A percentile compares a stretch with the other conserved stretches of the same genome.
Conservation (phyloP, 2,797 vertebrate species). For the Bradypodion pumilum region DNA sequence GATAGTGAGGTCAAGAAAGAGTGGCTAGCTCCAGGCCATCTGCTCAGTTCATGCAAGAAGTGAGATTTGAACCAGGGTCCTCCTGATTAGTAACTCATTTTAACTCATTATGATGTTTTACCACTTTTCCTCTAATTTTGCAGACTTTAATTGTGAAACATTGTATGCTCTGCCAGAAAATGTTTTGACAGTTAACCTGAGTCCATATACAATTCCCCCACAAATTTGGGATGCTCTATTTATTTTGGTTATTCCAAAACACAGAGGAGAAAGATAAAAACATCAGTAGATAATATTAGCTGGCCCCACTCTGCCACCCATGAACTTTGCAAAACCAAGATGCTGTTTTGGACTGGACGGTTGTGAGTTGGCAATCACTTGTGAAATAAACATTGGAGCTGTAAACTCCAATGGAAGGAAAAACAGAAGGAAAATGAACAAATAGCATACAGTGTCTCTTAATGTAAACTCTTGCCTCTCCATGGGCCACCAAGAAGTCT, state of each 20-base stretch:
- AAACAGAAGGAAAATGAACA: constrained; percentile 59
- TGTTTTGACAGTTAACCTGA: not conserved
- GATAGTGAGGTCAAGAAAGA: not conserved
- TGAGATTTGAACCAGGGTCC: not conserved
- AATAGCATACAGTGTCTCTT: constrained; percentile 59
- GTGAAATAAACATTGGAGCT: constrained; percentile 51
- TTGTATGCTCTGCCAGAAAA: no score
- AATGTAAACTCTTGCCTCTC: constrained; percentile 63
- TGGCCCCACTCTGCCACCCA: constrained; percentile 25
- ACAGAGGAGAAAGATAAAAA: not conserved
- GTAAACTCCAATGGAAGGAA: constrained; percentile 55
- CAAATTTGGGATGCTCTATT: not conserved
- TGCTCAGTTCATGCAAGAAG: not conserved
- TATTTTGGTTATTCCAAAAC: constrained; percentile 1
- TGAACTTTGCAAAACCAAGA: constrained; percentile 37
- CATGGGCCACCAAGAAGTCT: constrained; percentile 76
- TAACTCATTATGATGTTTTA: not conserved
- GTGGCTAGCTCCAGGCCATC: not conserved
- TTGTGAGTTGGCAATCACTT: constrained; percentile 52
- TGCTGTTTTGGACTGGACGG: constrained; percentile 53
- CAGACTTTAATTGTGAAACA: not conserved
- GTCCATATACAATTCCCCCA: not conserved
- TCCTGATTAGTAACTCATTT: not conserved
- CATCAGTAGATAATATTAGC: constrained; percentile 28
- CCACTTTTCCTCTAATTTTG: not conserved